phyloP scores from a whole-genome alignment of 1,140 invertebrate genomes.

The Ephestia elutella region DNA sequence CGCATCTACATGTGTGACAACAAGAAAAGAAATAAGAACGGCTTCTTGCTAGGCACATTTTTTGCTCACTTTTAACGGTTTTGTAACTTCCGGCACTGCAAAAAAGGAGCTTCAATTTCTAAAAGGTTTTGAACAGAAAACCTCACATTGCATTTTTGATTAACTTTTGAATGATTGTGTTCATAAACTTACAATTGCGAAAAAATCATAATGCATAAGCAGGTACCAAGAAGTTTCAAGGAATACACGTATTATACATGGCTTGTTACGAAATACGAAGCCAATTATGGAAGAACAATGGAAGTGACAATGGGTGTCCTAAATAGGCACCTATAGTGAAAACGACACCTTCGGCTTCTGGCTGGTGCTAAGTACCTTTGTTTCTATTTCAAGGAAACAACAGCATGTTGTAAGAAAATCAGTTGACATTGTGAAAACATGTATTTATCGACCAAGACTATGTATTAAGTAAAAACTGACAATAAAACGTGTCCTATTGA shows the following conservation, averaged over 20 bases:
- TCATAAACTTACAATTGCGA: background rate
- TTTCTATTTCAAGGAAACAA: constrained; percentile 28
- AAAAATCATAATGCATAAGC: background rate
- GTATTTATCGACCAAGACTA: too few species aligned
- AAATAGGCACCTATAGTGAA: constrained; percentile 34
- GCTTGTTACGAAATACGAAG: constrained; percentile 26
- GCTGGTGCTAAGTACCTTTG: constrained; percentile 19
- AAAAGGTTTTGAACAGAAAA: background rate
- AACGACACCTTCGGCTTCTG: constrained; percentile 31
- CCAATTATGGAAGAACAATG: constrained; percentile 40
- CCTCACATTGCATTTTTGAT: background rate
- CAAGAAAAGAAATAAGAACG: constrained; percentile 8
- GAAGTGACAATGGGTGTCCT: constrained; percentile 33
- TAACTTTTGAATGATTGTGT: background rate
- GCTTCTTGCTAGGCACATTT: constrained; percentile 3
- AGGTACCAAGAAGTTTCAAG: constrained; percentile 6
- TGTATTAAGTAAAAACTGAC: too few species aligned
- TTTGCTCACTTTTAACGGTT: constrained; percentile 14
- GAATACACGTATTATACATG: constrained; percentile 7
- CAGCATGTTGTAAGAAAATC: background rate
- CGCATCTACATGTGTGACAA: background rate
- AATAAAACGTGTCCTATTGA: too few species aligned
- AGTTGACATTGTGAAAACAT: background rate
- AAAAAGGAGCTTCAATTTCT: background rate
- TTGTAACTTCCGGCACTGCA: constrained; percentile 10